Base-by-base conservation (phyloP, 2,113 vertebrate genomes). In the Scomber colias region DNA sequence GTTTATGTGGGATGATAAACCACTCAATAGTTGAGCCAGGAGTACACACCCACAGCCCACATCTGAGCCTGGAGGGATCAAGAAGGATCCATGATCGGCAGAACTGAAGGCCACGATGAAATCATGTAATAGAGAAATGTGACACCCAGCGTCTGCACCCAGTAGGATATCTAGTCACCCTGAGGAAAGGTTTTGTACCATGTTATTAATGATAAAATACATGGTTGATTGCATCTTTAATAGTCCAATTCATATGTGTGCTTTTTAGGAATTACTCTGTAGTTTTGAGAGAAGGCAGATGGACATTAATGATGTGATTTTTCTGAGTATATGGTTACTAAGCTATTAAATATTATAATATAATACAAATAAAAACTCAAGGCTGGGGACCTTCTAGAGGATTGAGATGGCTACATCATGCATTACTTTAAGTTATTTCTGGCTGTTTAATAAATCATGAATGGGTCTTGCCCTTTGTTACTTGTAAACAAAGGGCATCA, bases 21-120 rank as follows among this genome's bases (percentile, higher is more conserved):
- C 35, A 40, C 35, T 66, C 2, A 49, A 53, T 2, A 0, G n/a
- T n/a, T 10, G 31, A 55, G 59, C 21, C 15, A 24, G 3, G 15
- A 63, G 64, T 54, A 21, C 55, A 86, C 68, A 45, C 75, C 80
- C 60, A 59, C 5, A 68, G 57, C 19, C 67, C 10, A 1, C 74
- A 71, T 21, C 63, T 75, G 51, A 75, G 51, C 77, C 59, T 15
- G 2, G 40, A 82, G 75, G 57, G 53, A 72, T 74, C 30, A 40
- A n/a, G 24, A 85, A 53, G 65, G 77, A 85, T 88, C 68, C 63
- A 3, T 74, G 66, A 78, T 59, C 66, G 30, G 48, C n/a, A 71
- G n/a, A 55, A 71, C 61, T 57, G 77, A 79, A 85, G 62, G 48
- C 57, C 21, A 66, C 2, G 7, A 50, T 70, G 68, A 68, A n/a